Conservation (phyloP, 1,140 invertebrate species). For the Penaeus japonicus region DNA sequence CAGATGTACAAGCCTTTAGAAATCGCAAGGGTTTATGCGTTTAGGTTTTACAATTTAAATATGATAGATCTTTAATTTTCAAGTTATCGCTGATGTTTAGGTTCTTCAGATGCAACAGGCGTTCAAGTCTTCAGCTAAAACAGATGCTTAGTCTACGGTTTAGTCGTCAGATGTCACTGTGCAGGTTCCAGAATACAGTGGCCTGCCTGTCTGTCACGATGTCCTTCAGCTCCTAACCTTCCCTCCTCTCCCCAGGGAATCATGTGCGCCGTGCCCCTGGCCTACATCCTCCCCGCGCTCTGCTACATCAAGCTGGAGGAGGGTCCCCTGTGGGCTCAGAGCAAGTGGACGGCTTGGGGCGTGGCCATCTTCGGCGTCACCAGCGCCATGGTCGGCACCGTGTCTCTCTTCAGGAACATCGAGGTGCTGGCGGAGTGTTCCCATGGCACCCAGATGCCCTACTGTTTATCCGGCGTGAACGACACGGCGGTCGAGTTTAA, state of each 20-base stretch:
- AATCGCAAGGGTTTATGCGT: no score
- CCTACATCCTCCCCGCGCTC: slow-evolving; percentile 83
- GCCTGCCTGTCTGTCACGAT: not conserved
- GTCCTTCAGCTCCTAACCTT: slow-evolving; percentile 8
- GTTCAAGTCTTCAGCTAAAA: no score
- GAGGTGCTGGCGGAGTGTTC: slow-evolving; percentile 68
- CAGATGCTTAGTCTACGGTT: no score
- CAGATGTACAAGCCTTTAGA: no score
- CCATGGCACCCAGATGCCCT: slow-evolving; percentile 72
- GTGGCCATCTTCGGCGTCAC: slow-evolving; percentile 42
- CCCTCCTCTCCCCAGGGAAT: slow-evolving; percentile 72
- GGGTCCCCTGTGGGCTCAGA: slow-evolving; percentile 67
- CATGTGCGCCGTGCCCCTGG: slow-evolving; percentile 82
- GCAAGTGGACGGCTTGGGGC: slow-evolving; percentile 52
- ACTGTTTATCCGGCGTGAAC: slow-evolving; percentile 65
- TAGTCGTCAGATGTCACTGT: no score
- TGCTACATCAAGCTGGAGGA: slow-evolving; percentile 82
- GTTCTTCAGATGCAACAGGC: no score
- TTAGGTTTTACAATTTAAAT: no score
- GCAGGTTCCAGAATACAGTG: no score
- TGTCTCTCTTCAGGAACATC: slow-evolving; percentile 69
- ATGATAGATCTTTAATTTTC: no score
- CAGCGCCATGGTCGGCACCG: slow-evolving; percentile 38
- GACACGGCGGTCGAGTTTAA: not conserved
- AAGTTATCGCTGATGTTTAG: no score